These are phyloP conservation scores for Lochmaea crataegi DNA, from an alignment of 2,888 invertebrate genomes.

Conservation along the genomic window DNA sequence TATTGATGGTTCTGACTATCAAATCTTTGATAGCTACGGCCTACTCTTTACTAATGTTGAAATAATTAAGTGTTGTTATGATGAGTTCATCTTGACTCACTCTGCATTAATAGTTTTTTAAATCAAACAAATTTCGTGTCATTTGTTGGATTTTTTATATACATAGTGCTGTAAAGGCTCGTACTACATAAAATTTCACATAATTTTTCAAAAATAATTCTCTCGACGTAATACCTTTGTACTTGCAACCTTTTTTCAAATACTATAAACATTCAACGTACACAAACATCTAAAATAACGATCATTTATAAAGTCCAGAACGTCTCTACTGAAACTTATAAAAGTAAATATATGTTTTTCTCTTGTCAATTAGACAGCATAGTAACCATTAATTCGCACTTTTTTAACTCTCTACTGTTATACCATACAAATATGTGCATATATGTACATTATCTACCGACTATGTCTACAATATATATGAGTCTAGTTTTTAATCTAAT, in stretches of 20 bases:
- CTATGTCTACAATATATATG: slow-evolving; percentile 36
- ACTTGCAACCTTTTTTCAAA: neutral
- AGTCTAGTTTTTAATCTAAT: slow-evolving; percentile 37
- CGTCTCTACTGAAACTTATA: slow-evolving; percentile 5
- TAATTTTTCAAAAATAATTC: neutral
- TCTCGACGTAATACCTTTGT: neutral
- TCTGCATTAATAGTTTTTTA: no score
- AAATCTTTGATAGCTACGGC: no score
- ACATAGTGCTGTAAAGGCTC: no score
- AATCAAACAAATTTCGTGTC: no score
- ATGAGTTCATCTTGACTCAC: no score
- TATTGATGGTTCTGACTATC: no score
- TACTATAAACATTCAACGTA: neutral
- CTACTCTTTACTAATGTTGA: no score
- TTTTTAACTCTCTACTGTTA: slow-evolving; percentile 39
- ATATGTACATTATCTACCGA: slow-evolving; percentile 36
- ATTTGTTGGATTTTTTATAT: no score
- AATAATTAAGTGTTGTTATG: no score
- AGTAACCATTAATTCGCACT: slow-evolving; percentile 43
- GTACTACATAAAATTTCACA: neutral
- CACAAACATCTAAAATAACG: neutral
- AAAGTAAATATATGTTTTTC: slow-evolving; percentile 36
- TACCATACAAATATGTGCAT: slow-evolving; percentile 39
- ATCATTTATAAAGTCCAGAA: neutral
- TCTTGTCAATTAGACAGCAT: slow-evolving; percentile 38